Conservation (phyloP, 53 echinoderm and acorn worm species). For the Temnopleurus reevesii region DNA sequence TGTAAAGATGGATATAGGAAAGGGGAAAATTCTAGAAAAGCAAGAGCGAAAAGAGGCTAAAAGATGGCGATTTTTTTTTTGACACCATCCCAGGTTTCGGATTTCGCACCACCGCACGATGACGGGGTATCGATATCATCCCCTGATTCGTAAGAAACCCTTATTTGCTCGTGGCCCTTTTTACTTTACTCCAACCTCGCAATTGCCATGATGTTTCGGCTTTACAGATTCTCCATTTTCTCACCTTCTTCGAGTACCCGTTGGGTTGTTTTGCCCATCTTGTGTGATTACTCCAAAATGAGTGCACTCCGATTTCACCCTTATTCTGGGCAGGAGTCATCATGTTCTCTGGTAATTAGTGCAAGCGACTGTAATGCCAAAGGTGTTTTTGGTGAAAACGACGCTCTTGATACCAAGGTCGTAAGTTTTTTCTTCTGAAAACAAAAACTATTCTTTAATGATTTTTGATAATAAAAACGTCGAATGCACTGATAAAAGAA, state of each 20-base stretch:
- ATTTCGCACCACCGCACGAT: neutral
- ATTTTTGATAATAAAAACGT: too few relatives aligned
- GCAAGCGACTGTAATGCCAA: conserved; percentile 18
- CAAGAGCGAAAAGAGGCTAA: neutral
- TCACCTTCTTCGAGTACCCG: neutral
- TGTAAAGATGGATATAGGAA: neutral
- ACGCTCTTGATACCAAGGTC: conserved; percentile 22
- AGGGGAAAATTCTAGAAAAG: neutral
- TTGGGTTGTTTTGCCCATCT: conserved; percentile 16
- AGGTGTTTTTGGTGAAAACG: neutral
- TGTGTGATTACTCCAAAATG: conserved; percentile 29
- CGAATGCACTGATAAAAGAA: too few relatives aligned
- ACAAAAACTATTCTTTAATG: too few relatives aligned
- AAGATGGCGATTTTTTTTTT: too few relatives aligned
- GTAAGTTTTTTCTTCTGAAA: neutral
- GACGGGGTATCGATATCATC: conserved; percentile 47
- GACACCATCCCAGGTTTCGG: neutral
- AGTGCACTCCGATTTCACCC: conserved; percentile 18
- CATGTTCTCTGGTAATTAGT: conserved; percentile 17
- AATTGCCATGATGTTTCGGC: conserved; percentile 3
- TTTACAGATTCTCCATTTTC: too few relatives aligned
- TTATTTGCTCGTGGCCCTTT: conserved; percentile 49
- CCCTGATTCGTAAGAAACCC: conserved; percentile 51
- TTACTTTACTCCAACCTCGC: neutral
- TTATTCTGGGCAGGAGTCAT: neutral